Evolutionary conservation across 2,113 vertebrate species (phyloP).

Genomic region (Pimephales promelas): DNA sequence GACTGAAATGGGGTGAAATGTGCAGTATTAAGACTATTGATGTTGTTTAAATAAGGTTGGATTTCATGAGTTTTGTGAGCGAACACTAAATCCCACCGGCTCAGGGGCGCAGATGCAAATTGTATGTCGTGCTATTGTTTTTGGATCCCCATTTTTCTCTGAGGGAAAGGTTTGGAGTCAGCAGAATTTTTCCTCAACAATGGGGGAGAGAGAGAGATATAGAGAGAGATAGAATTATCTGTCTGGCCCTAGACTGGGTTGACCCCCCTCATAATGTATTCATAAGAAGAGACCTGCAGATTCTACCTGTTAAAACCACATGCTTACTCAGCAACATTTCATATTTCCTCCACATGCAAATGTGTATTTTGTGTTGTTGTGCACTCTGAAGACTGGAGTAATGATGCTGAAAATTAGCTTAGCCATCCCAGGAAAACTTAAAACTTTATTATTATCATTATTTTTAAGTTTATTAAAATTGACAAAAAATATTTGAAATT

Average conservation of each 20-base stretch:
- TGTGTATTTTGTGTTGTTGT: neutral
- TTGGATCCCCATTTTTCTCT: conserved; percentile 71
- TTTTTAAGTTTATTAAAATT: neutral
- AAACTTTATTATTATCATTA: too few relatives aligned
- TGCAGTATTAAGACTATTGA: neutral
- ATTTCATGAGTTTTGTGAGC: conserved; percentile 6
- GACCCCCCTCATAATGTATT: neutral
- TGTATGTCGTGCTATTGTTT: conserved; percentile 73
- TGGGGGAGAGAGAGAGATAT: neutral
- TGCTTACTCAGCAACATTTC: neutral
- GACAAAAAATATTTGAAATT: neutral
- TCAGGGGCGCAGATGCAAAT: conserved; percentile 68
- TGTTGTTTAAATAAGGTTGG: conserved; percentile 12
- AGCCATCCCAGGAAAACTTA: neutral
- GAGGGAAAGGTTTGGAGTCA: conserved; percentile 42
- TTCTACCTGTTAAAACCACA: conserved; percentile 19
- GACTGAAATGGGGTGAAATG: neutral
- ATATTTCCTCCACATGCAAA: neutral
- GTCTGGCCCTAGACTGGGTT: conserved; percentile 31
- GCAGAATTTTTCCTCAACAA: conserved; percentile 29
- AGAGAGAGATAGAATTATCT: conserved; percentile 3
- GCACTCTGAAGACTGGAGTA: neutral
- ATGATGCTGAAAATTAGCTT: neutral
- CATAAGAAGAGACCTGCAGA: conserved; percentile 31
- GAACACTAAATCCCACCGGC: conserved; percentile 40